Evolutionary conservation across 2,113 vertebrate genomes (phyloP).

Genomic region (Ellobius talpinus): DNA sequence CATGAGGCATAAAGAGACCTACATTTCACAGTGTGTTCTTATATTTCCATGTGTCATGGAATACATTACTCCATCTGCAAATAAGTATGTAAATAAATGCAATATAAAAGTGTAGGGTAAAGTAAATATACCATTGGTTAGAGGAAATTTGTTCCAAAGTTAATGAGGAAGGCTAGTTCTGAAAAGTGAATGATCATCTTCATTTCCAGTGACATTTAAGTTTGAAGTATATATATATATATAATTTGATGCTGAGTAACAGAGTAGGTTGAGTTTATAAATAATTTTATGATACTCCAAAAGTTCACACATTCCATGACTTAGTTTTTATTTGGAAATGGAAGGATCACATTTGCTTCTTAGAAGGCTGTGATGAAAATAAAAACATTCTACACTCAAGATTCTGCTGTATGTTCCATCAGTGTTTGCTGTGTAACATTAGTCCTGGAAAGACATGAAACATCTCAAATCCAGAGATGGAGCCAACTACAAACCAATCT

Average conservation of each 20-base stretch:
- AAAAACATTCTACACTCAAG: neutral
- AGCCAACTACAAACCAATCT: neutral
- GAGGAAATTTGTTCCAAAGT: neutral
- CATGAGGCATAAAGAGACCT: neutral
- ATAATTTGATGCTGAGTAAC: neutral
- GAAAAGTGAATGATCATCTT: neutral
- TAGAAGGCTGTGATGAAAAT: neutral
- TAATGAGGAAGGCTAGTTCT: neutral
- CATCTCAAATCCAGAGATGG: neutral
- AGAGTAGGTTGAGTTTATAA: neutral
- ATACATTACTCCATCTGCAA: neutral
- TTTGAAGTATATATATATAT: neutral
- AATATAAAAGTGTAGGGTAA: neutral
- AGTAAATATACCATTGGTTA: neutral
- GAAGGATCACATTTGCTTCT: neutral
- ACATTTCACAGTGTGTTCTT: neutral
- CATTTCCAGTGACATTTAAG: neutral
- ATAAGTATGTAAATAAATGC: neutral
- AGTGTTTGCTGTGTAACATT: neutral
- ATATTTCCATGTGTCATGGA: neutral
- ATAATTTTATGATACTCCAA: neutral
- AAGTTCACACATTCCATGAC: neutral
- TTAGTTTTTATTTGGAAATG: neutral
- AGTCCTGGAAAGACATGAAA: neutral
- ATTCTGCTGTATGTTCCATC: neutral